A percentile compares a stretch with the other conserved stretches of the same genome.
These are phyloP conservation scores for Python bivittatus DNA, from an alignment of 2,113 vertebrate species.

Conservation along the genomic window DNA sequence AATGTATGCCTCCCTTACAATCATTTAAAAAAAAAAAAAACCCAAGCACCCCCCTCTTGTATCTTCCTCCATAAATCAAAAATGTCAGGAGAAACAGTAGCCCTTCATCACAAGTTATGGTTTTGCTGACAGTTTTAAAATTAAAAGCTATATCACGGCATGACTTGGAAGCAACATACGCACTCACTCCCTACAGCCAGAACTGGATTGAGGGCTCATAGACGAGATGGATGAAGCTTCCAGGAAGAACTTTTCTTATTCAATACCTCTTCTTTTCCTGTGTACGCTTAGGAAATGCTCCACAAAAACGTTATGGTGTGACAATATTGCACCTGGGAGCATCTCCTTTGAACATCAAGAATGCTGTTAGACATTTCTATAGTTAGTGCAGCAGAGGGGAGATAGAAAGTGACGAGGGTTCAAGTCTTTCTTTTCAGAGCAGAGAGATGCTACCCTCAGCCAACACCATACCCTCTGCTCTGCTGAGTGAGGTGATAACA, in stretches of 20 bases:
- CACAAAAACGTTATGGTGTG: slow-evolving; percentile 17
- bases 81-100: neutral
- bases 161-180: slow-evolving; percentile 9
- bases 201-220: slow-evolving; percentile 17
- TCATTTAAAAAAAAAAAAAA: neutral
- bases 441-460: neutral
- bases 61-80: neutral
- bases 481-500: neutral
- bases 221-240: neutral
- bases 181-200: neutral
- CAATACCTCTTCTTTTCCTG: slow-evolving; percentile 18
- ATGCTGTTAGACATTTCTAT: neutral
- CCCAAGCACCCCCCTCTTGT: slow-evolving; percentile 3
- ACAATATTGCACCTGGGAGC: neutral
- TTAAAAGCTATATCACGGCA: slow-evolving; percentile 36
- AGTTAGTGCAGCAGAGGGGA: neutral
- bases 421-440: neutral
- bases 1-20: neutral
- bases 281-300: neutral
- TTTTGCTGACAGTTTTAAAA: slow-evolving; percentile 25
- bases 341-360: neutral
- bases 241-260: slow-evolving; percentile 2
- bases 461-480: neutral
- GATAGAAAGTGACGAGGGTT: neutral
- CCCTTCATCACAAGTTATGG: slow-evolving; percentile 29